phyloP scores from a whole-genome alignment of 2,888 invertebrate genomes.

The Drosophila percnosoma region DNA sequence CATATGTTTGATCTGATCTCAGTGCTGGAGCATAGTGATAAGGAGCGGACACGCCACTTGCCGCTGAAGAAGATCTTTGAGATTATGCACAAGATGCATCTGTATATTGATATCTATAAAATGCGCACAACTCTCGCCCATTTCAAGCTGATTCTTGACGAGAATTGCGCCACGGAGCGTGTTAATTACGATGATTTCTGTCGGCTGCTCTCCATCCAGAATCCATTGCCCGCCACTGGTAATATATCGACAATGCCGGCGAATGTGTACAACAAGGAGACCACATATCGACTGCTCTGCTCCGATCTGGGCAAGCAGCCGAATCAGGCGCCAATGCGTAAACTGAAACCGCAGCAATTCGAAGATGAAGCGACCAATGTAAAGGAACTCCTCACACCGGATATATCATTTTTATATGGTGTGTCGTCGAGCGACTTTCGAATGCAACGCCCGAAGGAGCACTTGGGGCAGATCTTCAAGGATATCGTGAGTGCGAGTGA shows the following conservation, averaged over 20 bases:
- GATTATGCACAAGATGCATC: conserved; percentile 50
- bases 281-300: conserved; percentile 78
- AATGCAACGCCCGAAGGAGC: conserved; percentile 60
- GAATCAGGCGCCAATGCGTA: background rate
- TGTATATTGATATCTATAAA: conserved; percentile 60
- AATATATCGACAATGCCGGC: conserved; percentile 44
- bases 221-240: conserved; percentile 63
- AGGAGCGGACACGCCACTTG: conserved; percentile 54
- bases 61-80: conserved; percentile 53
- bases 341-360: background rate
- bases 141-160: conserved; percentile 65
- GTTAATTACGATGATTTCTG: conserved; percentile 66
- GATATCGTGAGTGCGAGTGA: conserved; percentile 31
- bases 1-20: conserved; percentile 65
- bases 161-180: conserved; percentile 53
- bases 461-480: conserved; percentile 69
- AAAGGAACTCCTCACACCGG: conserved; percentile 72
- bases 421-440: conserved; percentile 72
- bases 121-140: conserved; percentile 54
- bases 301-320: conserved; percentile 59
- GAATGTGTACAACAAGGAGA: conserved; percentile 62
- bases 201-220: conserved; percentile 61
- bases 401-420: conserved; percentile 59
- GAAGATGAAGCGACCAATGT: conserved; percentile 50
- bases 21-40: conserved; percentile 60